Evolutionary conservation across 2,797 vertebrate genomes (phyloP), one percentile per base, ranked within the genome.

Genomic region (Falco biarmicus): DNA sequence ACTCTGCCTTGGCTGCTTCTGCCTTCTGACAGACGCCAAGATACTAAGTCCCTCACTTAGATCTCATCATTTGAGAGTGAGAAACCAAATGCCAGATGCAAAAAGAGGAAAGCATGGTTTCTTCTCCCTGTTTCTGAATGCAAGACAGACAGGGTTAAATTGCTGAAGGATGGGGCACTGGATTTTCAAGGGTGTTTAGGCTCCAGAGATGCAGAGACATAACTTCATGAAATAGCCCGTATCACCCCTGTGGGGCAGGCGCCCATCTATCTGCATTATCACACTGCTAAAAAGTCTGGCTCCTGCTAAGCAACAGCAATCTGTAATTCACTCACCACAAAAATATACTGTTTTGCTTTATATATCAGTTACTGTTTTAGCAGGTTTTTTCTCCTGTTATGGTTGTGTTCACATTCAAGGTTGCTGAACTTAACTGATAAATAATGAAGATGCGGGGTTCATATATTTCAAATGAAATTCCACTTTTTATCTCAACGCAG

Each of bases 101-200:
- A 93, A 81, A 2, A 34, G 34, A 69, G 57, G 53, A 89, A 81
- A 57, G 34, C 28, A 59, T 24, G 18, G 57, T 75, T 91, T 93
- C 81, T 83, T 74, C 45, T 85, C 57, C 34, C 63, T 51, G 5
- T 84, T 95, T 78, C 59, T 0, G 0, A 78, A 61, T 41, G 54
- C 71, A 83, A 70, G 77, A 48, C 34, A 89, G 60, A 63, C 21
- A 57, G 45, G 37, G 87, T 48, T 65, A 81, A 82, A 94, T 68
- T 89, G n/a, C 76, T 81, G 69, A 93, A 86, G 59, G 76, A 83
- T 9, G 1, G 16, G 14, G 32, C 47, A 32, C 71, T 94, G 76
- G 41, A 59, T 78, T 91, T 89, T 81, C 73, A 74, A 43, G 0
- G 13, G 29, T 96, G 87, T 96, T 97, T 96, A 86, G 93, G 32